phyloP scores from a whole-genome alignment of 2,113 vertebrate species.

The Chauna torquata region DNA sequence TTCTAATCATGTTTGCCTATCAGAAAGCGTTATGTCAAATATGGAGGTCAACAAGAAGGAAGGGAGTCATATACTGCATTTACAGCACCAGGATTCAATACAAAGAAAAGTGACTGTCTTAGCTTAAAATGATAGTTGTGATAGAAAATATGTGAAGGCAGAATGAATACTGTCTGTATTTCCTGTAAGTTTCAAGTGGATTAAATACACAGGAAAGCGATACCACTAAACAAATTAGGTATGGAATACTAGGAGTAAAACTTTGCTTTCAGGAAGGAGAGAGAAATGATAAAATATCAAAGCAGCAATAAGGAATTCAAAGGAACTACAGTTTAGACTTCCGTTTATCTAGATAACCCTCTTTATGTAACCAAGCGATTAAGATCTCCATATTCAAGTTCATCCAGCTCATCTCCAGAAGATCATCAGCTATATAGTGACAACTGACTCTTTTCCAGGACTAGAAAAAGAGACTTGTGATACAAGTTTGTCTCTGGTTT shows the following conservation, averaged over 20 bases:
- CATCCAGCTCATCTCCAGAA: not conserved
- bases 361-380: not conserved
- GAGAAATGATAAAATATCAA: not conserved
- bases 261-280: not conserved
- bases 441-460: not conserved
- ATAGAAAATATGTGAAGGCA: not conserved
- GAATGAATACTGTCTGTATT: not conserved
- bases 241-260: not conserved
- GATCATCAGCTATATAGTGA: not conserved
- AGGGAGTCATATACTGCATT: not conserved
- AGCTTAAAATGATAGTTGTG: not conserved
- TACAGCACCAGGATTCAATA: not conserved
- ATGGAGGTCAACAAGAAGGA: not conserved
- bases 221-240: not conserved
- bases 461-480: not conserved
- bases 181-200: not conserved
- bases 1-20: not conserved
- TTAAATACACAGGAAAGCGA: not conserved
- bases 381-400: not conserved
- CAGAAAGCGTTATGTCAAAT: not conserved
- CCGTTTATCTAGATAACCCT: not conserved
- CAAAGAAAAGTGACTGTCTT: not conserved
- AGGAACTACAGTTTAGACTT: not conserved
- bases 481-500: not conserved
- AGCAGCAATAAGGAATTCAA: not conserved